Evolutionary conservation across 2,888 invertebrate species (phyloP).

Genomic region (Ophion ventricosus): DNA sequence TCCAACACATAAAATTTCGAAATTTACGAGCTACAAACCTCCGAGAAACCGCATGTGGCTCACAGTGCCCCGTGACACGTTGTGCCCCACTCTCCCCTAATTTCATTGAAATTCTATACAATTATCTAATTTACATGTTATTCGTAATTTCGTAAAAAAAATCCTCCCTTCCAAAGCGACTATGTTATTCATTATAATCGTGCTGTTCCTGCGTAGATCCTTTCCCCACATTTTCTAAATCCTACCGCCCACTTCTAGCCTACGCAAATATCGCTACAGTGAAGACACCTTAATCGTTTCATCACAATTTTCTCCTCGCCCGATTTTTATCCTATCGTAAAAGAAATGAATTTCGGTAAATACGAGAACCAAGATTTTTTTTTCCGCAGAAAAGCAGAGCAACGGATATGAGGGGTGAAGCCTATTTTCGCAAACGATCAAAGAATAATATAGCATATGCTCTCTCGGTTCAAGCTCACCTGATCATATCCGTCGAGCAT

Average conservation of each 20-base stretch:
- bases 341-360: not conserved
- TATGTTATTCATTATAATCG: not conserved
- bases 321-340: not conserved
- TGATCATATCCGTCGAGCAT: slow-evolving; percentile 6
- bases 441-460: slow-evolving; percentile 21
- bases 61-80: too few relatives aligned
- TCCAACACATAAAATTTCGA: too few relatives aligned
- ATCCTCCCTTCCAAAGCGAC: not conserved
- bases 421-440: slow-evolving; percentile 1
- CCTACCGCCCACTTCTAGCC: not conserved
- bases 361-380: not conserved
- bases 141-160: not conserved
- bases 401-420: slow-evolving; percentile 1
- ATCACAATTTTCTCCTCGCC: not conserved
- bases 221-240: not conserved
- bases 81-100: too few relatives aligned
- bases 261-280: not conserved
- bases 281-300: not conserved
- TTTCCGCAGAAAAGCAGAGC: not conserved
- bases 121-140: too few relatives aligned
- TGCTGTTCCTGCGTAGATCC: not conserved
- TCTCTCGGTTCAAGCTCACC: slow-evolving; percentile 20
- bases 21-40: too few relatives aligned
- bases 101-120: too few relatives aligned
- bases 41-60: too few relatives aligned